phyloP scores from a whole-genome alignment of 2,888 invertebrate genomes.

The Xylota segnis region DNA sequence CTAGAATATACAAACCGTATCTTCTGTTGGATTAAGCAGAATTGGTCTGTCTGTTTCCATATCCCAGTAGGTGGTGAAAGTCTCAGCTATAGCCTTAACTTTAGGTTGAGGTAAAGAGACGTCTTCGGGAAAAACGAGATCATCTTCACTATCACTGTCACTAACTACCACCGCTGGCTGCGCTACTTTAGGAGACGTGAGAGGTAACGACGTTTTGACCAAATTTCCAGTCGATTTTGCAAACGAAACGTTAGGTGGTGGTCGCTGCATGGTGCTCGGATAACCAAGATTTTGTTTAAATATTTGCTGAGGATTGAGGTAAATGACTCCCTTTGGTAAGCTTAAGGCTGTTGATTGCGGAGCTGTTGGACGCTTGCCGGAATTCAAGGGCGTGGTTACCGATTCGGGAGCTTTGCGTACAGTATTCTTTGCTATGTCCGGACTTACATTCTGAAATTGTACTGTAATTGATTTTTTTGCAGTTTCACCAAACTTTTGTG shows the following conservation, averaged over 20 bases:
- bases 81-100: constrained; percentile 37
- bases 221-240: background rate
- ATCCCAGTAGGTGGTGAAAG: constrained; percentile 64
- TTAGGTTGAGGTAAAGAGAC: constrained; percentile 45
- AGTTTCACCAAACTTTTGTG: background rate
- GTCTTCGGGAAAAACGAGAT: constrained; percentile 48
- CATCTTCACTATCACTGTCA: constrained; percentile 48
- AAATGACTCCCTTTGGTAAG: constrained; percentile 57
- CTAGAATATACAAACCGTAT: constrained; percentile 19
- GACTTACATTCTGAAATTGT: constrained; percentile 53
- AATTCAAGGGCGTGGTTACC: background rate
- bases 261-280: background rate
- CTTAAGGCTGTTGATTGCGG: constrained; percentile 25
- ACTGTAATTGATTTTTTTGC: constrained; percentile 42
- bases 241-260: background rate
- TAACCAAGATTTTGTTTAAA: constrained; percentile 32
- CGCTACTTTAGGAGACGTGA: background rate
- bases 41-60: constrained; percentile 46
- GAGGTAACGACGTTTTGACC: background rate
- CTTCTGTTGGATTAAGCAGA: constrained; percentile 17
- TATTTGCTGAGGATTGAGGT: constrained; percentile 68
- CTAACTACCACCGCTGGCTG: background rate
- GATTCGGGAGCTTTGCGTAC: constrained; percentile 9
- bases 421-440: constrained; percentile 54
- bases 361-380: constrained; percentile 14